A percentile compares a stretch with the other conserved stretches of the same genome.
phyloP scores from a whole-genome alignment of 1,140 invertebrate species.

The Bacillus rossius region DNA sequence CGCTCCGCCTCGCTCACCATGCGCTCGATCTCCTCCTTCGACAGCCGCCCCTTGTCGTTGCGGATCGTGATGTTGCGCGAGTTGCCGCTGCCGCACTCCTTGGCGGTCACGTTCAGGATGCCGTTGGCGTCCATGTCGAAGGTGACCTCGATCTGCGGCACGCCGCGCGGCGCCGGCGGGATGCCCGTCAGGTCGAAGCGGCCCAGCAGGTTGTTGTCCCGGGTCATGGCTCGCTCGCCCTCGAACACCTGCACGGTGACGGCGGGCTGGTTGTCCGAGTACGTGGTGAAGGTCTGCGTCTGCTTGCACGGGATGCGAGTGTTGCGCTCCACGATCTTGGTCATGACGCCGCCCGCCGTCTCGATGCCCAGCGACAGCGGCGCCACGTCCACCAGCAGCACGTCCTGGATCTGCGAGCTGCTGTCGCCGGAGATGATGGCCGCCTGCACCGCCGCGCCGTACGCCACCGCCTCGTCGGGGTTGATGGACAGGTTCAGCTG shows the following conservation, averaged over 20 bases:
- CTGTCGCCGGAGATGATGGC: constrained; percentile 58
- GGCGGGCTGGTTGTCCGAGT: constrained; percentile 62
- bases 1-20: constrained; percentile 64
- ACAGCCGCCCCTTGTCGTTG: constrained; percentile 75
- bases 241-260: constrained; percentile 71
- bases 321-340: constrained; percentile 57
- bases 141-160: constrained; percentile 60
- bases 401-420: constrained; percentile 58
- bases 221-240: constrained; percentile 76
- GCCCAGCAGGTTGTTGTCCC: constrained; percentile 72
- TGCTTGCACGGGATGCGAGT: constrained; percentile 59
- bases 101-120: constrained; percentile 55
- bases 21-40: constrained; percentile 74
- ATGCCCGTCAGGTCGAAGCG: constrained; percentile 75
- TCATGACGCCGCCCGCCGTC: constrained; percentile 60
- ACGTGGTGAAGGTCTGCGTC: constrained; percentile 58
- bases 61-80: constrained; percentile 77
- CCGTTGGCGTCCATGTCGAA: constrained; percentile 56
- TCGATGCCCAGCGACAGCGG: constrained; percentile 60
- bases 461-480: constrained; percentile 73
- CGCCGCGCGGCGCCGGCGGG: constrained; percentile 73
- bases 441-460: constrained; percentile 67
- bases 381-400: constrained; percentile 66
- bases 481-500: constrained; percentile 52
- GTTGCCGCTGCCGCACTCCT: constrained; percentile 56